Percentiles rank a stretch among this genome's conserved stretches.
Conservation (phyloP, 2,113 vertebrate species). For the Loxodonta africana region DNA sequence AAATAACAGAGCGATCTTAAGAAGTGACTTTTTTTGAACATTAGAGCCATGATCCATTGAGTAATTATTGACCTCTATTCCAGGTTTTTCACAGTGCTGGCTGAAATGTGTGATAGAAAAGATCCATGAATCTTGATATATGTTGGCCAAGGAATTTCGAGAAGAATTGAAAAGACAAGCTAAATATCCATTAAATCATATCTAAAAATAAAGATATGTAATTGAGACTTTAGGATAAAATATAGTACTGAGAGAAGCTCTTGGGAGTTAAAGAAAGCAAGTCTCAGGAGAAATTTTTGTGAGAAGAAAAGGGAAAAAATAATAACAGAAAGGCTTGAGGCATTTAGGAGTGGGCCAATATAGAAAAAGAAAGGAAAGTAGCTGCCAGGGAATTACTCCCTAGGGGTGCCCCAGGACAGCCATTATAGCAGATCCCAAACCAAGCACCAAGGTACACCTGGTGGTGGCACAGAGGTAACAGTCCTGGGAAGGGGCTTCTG, state of each 20-base stretch:
- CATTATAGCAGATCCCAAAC: neutral
- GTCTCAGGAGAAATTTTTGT: neutral
- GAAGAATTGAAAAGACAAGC: neutral
- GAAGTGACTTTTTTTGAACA: neutral
- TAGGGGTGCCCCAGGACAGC: neutral
- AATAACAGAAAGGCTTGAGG: neutral
- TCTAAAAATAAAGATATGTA: neutral
- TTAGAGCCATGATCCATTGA: neutral
- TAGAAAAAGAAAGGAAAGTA: neutral
- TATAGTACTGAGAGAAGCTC: neutral
- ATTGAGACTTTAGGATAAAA: constrained; percentile 37
- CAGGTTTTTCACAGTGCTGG: neutral
- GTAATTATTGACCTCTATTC: neutral
- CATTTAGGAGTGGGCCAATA: neutral
- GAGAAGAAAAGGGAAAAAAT: neutral
- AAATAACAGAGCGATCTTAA: neutral
- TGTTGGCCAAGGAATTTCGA: neutral
- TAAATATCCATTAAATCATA: neutral
- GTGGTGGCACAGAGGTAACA: neutral
- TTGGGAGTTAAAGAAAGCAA: neutral
- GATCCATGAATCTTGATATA: neutral
- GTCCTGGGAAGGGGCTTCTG: neutral
- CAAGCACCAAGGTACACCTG: neutral
- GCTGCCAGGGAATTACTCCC: neutral
- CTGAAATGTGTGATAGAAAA: neutral